Conservation (phyloP, 2,113 vertebrate genomes). For the Gallinago media region DNA sequence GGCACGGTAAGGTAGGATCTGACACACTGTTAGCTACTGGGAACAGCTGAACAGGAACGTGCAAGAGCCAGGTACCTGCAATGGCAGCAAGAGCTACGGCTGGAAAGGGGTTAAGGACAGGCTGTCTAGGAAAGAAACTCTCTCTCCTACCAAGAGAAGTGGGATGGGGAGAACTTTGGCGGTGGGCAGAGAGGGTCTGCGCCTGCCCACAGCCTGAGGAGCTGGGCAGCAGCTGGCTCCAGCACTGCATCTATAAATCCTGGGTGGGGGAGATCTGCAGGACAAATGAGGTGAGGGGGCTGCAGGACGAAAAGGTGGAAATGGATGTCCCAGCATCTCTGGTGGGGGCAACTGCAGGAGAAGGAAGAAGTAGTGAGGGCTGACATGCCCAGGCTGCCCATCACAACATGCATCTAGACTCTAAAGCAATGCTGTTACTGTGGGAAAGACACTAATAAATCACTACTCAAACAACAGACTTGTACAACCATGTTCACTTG, state of each 20-base stretch:
- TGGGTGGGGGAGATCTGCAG: rapidly evolving
- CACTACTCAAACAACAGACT: rapidly evolving
- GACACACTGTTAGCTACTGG: background rate
- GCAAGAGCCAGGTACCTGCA: background rate
- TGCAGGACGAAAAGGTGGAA: background rate
- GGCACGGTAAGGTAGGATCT: rapidly evolving
- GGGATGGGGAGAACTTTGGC: rapidly evolving
- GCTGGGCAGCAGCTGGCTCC: background rate
- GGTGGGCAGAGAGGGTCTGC: background rate
- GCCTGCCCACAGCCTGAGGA: rapidly evolving
- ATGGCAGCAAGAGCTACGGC: rapidly evolving
- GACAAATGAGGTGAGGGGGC: background rate
- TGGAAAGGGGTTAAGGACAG: background rate
- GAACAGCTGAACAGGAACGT: background rate
- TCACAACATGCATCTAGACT: rapidly evolving
- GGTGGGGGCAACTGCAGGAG: background rate
- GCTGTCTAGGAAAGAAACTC: background rate
- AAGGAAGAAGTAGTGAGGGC: background rate
- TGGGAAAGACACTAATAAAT: background rate
- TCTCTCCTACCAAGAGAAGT: background rate
- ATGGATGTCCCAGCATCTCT: background rate
- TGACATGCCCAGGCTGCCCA: rapidly evolving
- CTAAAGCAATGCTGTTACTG: background rate
- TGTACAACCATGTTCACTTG: too few relatives aligned
- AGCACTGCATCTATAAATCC: background rate